Evolutionary conservation across 2,888 invertebrate genomes (phyloP), one percentile per base, ranked within the genome.

Genomic region (Tachina fera): DNA sequence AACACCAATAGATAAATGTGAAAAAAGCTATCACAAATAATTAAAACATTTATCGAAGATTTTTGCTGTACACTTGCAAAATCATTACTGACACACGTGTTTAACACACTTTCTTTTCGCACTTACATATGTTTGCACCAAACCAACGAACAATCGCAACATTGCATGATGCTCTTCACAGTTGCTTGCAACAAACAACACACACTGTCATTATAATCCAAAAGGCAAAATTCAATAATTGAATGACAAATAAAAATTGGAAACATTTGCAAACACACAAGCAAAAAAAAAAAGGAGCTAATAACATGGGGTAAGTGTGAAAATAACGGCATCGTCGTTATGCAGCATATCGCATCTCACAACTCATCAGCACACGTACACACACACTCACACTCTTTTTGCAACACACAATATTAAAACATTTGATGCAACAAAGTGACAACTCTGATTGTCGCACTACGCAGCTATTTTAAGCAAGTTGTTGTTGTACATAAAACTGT

Each of bases 361-460:
- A 67, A 77, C 81, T 83, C 83, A 61, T 74, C 61, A 41, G 43
- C 60, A 45, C 31, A 31, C 31, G 43, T 8, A 14, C 31, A 45
- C 43, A 49, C 61, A 39, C n/a, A 58, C 51, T 14, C 10, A 45
- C 51, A 31, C 31, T 31, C 5, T 31, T 5, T 31, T 31, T 31
- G 6, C 31, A 31, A 13, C 43, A 56, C 14, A 47, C 13, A 67
- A 67, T 56, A 79, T 71, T 63, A 63, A 79, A 79, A 65, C 75
- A 47, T 68, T 31, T 81, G 68, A 72, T 77, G 77, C 84, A 84
- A 81, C 77, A 77, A 87, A 87, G 85, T 87, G 88, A 87, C 87
- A 87, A 80, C 81, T 84, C 68, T 83, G 87, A 85, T 87, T 88
- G 87, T 87, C 87, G 84, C 85, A 87, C 87, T 88, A 88, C 88